phyloP scores from a whole-genome alignment of 2,888 invertebrate genomes.

The Drosophila paracracens region DNA sequence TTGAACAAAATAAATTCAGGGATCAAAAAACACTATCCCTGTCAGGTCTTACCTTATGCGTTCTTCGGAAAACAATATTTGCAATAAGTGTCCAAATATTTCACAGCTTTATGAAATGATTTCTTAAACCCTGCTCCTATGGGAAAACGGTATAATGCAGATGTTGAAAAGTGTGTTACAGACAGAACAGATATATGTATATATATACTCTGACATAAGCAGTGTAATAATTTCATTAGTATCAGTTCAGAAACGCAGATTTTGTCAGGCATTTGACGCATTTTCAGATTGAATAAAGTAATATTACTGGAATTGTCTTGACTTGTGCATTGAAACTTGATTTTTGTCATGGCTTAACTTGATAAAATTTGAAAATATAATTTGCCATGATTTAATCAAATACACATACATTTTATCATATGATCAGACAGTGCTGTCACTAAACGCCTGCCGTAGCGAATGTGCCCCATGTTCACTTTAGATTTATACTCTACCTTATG shows the following conservation, averaged over 20 bases:
- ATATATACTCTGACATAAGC: background rate
- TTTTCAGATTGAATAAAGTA: background rate
- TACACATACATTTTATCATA: background rate
- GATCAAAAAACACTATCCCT: background rate
- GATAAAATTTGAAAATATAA: background rate
- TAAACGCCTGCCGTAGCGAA: background rate
- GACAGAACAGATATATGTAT: background rate
- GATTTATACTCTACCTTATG: constrained; percentile 3
- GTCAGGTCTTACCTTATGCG: background rate
- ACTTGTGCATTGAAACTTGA: background rate
- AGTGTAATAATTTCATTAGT: background rate
- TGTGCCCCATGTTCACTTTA: background rate
- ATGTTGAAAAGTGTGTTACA: background rate
- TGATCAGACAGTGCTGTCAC: background rate
- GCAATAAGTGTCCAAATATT: background rate
- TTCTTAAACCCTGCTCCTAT: background rate
- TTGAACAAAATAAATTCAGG: background rate
- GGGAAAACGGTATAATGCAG: background rate
- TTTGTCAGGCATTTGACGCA: background rate
- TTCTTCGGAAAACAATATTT: background rate
- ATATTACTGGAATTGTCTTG: background rate
- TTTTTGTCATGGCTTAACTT: background rate
- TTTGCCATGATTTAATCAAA: background rate
- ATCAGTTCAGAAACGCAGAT: background rate
- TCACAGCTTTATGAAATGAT: background rate